phyloP scores from a whole-genome alignment of 1,140 invertebrate species.

The Brachionus paranguensis region DNA sequence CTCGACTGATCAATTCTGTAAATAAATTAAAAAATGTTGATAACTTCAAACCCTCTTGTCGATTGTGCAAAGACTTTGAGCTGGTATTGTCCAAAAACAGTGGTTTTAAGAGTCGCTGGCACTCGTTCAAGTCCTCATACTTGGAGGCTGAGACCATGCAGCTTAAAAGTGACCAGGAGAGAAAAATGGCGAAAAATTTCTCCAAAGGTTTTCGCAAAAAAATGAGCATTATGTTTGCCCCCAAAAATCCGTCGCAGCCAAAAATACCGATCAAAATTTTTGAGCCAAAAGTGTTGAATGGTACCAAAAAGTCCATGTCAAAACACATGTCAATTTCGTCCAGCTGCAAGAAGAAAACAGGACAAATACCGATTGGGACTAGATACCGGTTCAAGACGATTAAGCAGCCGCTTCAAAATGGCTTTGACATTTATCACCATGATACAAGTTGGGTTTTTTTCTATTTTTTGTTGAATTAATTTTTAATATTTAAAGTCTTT shows the following conservation, averaged over 20 bases:
- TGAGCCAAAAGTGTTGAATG: background rate
- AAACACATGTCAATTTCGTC: background rate
- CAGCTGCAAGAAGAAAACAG: background rate
- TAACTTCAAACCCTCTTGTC: background rate
- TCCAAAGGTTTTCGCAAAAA: background rate
- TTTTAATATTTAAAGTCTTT: background rate
- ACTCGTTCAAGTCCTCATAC: background rate
- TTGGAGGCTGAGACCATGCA: background rate
- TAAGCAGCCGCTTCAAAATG: background rate
- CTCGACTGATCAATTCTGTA: background rate
- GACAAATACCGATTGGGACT: background rate
- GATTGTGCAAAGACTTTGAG: background rate
- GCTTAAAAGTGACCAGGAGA: background rate
- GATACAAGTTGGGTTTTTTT: background rate
- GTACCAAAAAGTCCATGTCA: background rate
- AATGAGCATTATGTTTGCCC: background rate
- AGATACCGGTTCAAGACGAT: constrained; percentile 8
- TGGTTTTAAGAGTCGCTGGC: background rate
- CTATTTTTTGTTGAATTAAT: background rate
- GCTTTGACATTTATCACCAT: background rate
- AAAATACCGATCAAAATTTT: background rate
- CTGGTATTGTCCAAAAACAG: background rate
- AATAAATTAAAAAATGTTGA: background rate
- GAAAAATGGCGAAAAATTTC: background rate
- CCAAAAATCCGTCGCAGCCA: background rate